A percentile compares a stretch with the other conserved stretches of the same genome.
Conservation (phyloP, 2,113 vertebrate species). For the Ageneiosus marmoratus region DNA sequence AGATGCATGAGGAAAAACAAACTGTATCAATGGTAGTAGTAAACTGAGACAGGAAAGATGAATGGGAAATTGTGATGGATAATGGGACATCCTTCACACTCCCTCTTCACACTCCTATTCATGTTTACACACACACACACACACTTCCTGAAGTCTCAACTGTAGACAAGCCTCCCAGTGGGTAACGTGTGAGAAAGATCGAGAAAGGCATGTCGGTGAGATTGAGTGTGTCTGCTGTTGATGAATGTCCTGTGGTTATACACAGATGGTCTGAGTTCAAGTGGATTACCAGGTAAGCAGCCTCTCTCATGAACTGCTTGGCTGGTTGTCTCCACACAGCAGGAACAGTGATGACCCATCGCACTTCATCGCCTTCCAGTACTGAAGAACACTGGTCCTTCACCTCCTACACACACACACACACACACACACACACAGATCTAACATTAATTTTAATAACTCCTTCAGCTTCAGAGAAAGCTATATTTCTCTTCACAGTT, state of each 20-base stretch:
- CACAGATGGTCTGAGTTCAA: not conserved
- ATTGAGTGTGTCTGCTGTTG: conserved; percentile 5
- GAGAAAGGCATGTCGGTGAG: not conserved
- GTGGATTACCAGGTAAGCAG: conserved; percentile 85
- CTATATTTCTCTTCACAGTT: not conserved
- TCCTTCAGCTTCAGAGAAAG: not conserved
- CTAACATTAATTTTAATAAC: not conserved
- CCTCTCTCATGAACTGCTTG: conserved; percentile 98
- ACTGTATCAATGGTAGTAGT: not conserved
- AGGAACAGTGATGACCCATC: conserved; percentile 96
- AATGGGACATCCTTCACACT: conserved; percentile 14
- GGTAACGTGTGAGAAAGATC: conserved; percentile 13
- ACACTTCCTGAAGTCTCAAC: conserved; percentile 54
- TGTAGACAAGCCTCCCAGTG: conserved; percentile 24
- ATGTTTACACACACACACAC: conserved; percentile 37
- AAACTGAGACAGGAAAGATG: not conserved
- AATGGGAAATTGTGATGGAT: not conserved
- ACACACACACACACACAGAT: conserved; percentile 9
- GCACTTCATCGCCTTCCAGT: conserved; percentile 75
- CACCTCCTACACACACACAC: conserved; percentile 78
- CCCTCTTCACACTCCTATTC: conserved; percentile 39
- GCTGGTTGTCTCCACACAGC: conserved; percentile 97
- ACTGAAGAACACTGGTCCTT: conserved; percentile 82
- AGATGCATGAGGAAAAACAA: not conserved
- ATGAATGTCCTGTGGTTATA: not conserved